phyloP scores from a whole-genome alignment of 1,140 invertebrate genomes.

The Melipona quadrifasciata region DNA sequence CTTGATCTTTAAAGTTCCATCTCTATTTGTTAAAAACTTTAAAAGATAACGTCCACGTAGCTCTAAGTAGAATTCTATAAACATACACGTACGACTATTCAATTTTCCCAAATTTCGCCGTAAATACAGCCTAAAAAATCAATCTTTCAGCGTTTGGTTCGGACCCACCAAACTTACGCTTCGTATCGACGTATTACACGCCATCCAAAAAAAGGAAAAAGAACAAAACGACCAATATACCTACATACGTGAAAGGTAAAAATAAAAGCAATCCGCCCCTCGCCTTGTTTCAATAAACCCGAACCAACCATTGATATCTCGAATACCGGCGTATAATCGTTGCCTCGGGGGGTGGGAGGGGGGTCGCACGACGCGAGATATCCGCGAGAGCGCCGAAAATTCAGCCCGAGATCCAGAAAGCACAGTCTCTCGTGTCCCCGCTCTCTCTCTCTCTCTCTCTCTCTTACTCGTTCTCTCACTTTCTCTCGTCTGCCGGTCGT shows the following conservation, averaged over 20 bases:
- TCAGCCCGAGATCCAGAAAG: slow-evolving; percentile 51
- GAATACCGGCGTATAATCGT: slow-evolving; percentile 39
- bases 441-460: background rate
- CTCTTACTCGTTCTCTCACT: no score
- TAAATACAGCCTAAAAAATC: no score
- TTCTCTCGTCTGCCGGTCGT: slow-evolving; percentile 32
- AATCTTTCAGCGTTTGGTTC: background rate
- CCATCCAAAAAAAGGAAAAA: background rate
- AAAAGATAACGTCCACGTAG: background rate
- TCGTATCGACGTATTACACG: background rate
- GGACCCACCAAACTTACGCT: no score
- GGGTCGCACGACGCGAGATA: slow-evolving; percentile 58
- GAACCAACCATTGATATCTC: slow-evolving; percentile 45
- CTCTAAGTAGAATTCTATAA: background rate
- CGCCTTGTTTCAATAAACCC: slow-evolving; percentile 9
- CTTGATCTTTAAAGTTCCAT: no score
- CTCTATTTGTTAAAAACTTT: no score
- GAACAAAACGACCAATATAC: background rate
- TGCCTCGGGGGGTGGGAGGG: slow-evolving; percentile 1
- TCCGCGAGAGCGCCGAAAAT: slow-evolving; percentile 58
- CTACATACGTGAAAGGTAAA: background rate
- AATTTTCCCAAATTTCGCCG: background rate
- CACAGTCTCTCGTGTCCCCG: slow-evolving; percentile 33
- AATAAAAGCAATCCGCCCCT: no score
- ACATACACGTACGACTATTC: no score